phyloP scores from a whole-genome alignment of 2,888 invertebrate genomes.

The Monoplex corrugatus region DNA sequence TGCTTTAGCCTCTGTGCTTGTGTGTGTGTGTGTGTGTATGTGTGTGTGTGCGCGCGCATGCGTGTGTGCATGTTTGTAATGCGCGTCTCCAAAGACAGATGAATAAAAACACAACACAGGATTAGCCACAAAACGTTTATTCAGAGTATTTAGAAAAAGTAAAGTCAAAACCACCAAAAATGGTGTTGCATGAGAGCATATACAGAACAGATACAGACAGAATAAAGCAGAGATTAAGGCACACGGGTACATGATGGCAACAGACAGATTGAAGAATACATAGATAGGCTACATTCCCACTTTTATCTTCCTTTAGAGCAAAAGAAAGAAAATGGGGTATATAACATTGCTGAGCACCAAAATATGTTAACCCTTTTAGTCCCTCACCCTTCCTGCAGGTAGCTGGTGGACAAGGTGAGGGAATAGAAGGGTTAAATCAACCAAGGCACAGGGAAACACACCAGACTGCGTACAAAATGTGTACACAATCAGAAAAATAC shows the following conservation, averaged over 20 bases:
- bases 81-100: no score
- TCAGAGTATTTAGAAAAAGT: not conserved
- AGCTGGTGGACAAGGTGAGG: no score
- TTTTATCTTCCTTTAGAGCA: not conserved
- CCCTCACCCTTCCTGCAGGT: no score
- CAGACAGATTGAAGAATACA: not conserved
- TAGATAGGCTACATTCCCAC: not conserved
- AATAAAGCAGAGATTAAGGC: not conserved
- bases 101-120: no score
- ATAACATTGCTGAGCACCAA: no score
- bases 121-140: not conserved
- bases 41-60: not conserved
- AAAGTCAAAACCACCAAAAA: not conserved
- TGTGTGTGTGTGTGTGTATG: not conserved
- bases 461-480: no score
- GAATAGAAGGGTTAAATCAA: no score
- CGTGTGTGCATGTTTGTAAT: not conserved
- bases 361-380: not conserved
- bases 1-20: no score
- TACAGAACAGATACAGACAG: conserved; percentile 9
- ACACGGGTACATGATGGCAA: not conserved
- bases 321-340: not conserved
- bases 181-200: not conserved
- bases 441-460: no score
- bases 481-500: no score